Evolutionary conservation across 2,113 vertebrate species (phyloP).

Genomic region (Micromys minutus): DNA sequence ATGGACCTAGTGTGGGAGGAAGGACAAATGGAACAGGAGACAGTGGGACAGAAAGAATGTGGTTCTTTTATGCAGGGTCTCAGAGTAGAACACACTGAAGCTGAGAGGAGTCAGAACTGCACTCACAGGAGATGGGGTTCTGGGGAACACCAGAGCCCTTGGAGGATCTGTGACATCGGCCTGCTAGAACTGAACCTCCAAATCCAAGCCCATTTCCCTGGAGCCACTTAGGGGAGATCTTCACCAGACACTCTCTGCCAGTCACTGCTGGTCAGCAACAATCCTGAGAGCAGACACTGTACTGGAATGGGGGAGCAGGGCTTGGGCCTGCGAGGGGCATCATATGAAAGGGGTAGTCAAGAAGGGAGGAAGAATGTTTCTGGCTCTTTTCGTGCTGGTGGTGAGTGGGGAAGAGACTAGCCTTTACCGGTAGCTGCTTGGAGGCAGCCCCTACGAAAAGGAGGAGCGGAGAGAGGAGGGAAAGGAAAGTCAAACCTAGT

Average conservation of each 20-base stretch:
- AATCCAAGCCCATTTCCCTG: background rate
- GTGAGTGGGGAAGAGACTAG: background rate
- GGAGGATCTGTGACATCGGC: background rate
- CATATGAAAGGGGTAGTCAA: background rate
- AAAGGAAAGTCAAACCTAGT: background rate
- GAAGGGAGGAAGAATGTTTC: background rate
- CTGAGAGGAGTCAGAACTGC: background rate
- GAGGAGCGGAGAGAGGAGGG: background rate
- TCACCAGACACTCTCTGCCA: background rate
- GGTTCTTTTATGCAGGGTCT: background rate
- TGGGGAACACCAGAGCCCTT: background rate
- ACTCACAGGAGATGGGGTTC: background rate
- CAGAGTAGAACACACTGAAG: background rate
- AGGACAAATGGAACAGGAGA: background rate
- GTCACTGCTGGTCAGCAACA: background rate
- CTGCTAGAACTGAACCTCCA: slow-evolving; percentile 13
- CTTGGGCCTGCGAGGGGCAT: background rate
- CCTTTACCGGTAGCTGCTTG: background rate
- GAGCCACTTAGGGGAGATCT: background rate
- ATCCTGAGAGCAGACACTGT: background rate
- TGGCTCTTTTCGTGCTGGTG: background rate
- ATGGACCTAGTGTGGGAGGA: background rate
- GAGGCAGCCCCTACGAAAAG: background rate
- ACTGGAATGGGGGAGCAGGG: background rate
- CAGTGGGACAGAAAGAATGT: background rate